Evolutionary conservation across 2,888 invertebrate genomes (phyloP), one percentile per base, ranked within the genome.

Genomic region (Syrista parreyssii): DNA sequence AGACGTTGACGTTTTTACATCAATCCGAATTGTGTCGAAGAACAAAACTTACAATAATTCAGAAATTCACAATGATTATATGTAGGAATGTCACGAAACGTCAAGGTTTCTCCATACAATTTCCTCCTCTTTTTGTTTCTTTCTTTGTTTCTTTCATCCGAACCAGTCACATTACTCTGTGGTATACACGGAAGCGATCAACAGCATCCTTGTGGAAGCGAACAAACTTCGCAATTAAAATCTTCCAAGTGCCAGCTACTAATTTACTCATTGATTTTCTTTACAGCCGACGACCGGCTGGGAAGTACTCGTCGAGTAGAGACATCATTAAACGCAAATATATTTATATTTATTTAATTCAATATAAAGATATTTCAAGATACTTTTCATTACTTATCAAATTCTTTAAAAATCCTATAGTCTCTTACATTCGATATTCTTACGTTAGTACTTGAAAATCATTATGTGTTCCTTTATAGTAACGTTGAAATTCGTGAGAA

Each of bases 191-290:
- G 23, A 85, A 84, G 74, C 80, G 84, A 84, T 86, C 87, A 89
- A 88, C 88, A 88, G 86, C 87, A 86, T 85, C 84, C 84, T 84
- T 82, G 80, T 84, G 84, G 83, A 85, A 82, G 75, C 78, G 83
- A 82, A 85, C 84, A 85, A 86, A 87, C 83, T 84, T 77, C 75
- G 79, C 78, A 81, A 81, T 80, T 82, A 69, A 78, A 79, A 80
- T 79, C 74, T 76, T 81, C 79, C 78, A 83, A 84, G 82, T 84
- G 84, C 88, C 87, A 89, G 88, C 87, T 84, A 86, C 81, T 85
- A 84, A 84, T 83, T 80, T 84, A 83, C 84, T 81, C 80, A 83
- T 83, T 84, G 88, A 86, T 86, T 88, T 86, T 87, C 84, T 84
- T 88, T 86, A 71, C 71, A 30, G 71, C 71, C 71, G 71, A 71